These are phyloP conservation scores for Dysidea cf. avara DNA, from an alignment of 37 sponge, comb jelly and placozoan species.

Conservation along the genomic window DNA sequence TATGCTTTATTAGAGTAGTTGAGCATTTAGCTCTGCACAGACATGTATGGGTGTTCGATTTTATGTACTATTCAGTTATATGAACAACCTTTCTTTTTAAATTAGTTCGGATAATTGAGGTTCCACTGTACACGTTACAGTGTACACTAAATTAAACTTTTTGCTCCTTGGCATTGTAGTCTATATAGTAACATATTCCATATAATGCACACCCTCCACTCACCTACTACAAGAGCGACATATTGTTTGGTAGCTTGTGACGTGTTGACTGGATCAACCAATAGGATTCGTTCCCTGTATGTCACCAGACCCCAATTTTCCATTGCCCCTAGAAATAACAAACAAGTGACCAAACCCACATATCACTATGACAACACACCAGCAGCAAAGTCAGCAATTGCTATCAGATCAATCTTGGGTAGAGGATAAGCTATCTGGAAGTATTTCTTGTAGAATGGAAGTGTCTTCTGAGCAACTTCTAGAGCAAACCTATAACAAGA, in stretches of 20 bases:
- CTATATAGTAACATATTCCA: too few relatives aligned
- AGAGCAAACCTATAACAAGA: background rate
- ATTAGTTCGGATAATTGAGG: too few relatives aligned
- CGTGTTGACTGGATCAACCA: constrained; percentile 82
- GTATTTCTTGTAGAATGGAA: constrained; percentile 91
- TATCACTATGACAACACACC: constrained; percentile 9
- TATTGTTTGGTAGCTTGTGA: constrained; percentile 71
- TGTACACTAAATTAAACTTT: too few relatives aligned
- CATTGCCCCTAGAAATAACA: constrained; percentile 76
- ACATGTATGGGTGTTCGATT: too few relatives aligned
- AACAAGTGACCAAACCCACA: background rate
- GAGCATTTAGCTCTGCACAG: too few relatives aligned
- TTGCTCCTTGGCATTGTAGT: too few relatives aligned
- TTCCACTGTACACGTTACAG: too few relatives aligned
- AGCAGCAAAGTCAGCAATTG: constrained; percentile 92
- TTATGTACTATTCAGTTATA: too few relatives aligned
- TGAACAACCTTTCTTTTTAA: too few relatives aligned
- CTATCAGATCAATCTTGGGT: constrained; percentile 93
- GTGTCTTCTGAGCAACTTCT: constrained; percentile 83
- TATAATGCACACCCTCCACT: background rate
- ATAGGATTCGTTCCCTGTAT: constrained; percentile 81
- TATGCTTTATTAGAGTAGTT: too few relatives aligned
- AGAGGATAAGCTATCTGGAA: constrained; percentile 86
- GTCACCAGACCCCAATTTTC: constrained; percentile 96
- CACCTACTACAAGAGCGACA: constrained; percentile 94